Base-by-base conservation (phyloP, 2,888 invertebrate species). In the Tachina lurida region DNA sequence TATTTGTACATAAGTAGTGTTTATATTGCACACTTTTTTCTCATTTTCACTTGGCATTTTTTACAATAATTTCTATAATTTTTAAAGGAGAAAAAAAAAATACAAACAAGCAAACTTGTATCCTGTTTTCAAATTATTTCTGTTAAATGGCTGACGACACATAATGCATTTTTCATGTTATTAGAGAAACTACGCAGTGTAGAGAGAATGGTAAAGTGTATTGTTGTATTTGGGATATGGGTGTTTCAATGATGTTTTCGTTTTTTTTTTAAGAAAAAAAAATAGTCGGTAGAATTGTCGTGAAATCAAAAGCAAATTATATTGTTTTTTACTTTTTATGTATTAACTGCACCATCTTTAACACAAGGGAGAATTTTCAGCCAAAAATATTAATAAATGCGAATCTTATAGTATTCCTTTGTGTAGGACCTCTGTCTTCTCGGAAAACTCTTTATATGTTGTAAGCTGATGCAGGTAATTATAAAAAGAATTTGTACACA, bases 101-200 rank as follows among this genome's bases (percentile, higher is more conserved):
- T 5, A 60, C 31, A 52, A 52, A 17, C 8, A 52, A 19, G 2
- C 15, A 19, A 1, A 17, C 2, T 62, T 62, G 62, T 52, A 81
- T 81, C 68, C 75, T 68, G 74, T 75, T 81, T 75, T 75, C 8
- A 67, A 67, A 78, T 67, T 67, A 77, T 60, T 83, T 71, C 83
- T 52, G 49, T 77, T 71, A 67, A 81, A 83, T 67, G 67, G 78
- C 43, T 73, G 77, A 73, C 77, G 71, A 83, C 83, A 83, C 60
- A 78, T 78, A 83, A 83, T 78, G 76, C 73, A 67, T 83, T 77
- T 83, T 58, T 47, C 77, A 60, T 83, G 77, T 73, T 78, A 73
- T 73, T 83, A 77, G 60, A 73, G 63, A 78, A 70, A 39, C 67
- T n/a, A 84, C 58, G 67, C 73, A 63, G 47, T 63, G 22, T 47